Percentiles rank a stretch among this genome's conserved stretches.
Conservation (phyloP, 2,888 invertebrate genomes). For the Drosophila maculinotata region DNA sequence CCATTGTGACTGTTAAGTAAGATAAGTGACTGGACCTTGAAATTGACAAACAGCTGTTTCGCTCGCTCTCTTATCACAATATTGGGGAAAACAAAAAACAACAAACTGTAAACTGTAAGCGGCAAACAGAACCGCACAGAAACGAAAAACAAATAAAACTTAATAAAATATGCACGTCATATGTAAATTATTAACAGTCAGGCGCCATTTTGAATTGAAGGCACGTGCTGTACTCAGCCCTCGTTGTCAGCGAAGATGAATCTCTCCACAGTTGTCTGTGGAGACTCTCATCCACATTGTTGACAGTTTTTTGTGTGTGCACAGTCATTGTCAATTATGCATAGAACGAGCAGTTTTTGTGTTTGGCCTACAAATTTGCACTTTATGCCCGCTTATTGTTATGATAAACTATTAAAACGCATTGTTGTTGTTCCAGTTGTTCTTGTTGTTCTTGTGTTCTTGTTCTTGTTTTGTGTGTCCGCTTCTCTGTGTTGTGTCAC, state of each 20-base stretch:
- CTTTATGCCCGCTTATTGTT: slow-evolving; percentile 27
- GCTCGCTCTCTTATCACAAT: slow-evolving; percentile 22
- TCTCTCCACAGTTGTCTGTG: slow-evolving; percentile 25
- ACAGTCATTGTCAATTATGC: slow-evolving; percentile 41
- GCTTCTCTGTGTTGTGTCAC: slow-evolving; percentile 37
- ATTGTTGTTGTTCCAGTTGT: slow-evolving; percentile 13
- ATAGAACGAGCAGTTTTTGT: slow-evolving; percentile 34
- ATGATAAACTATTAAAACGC: slow-evolving; percentile 45
- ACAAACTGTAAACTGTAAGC: slow-evolving; percentile 31
- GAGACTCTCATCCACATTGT: slow-evolving; percentile 23
- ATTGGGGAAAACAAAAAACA: slow-evolving; percentile 26
- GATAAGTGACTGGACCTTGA: slow-evolving; percentile 71
- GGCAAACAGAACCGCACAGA: slow-evolving; percentile 20
- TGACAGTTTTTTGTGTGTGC: slow-evolving; percentile 17
- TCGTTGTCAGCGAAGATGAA: slow-evolving; percentile 7
- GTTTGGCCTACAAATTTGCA: slow-evolving; percentile 57
- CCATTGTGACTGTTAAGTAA: slow-evolving; percentile 54
- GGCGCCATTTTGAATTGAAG: slow-evolving; percentile 51
- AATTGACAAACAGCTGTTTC: slow-evolving; percentile 68
- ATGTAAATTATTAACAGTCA: slow-evolving; percentile 21
- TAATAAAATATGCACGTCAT: slow-evolving; percentile 32
- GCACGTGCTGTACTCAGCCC: slow-evolving; percentile 40
- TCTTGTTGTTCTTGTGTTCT: slow-evolving; percentile 5
- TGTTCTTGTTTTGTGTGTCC: slow-evolving; percentile 18
- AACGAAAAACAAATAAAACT: slow-evolving; percentile 30